A percentile compares a stretch with the other conserved stretches of the same genome.
These are phyloP conservation scores for Tanytarsus gracilentus DNA, from an alignment of 2,888 invertebrate species.

Conservation along the genomic window DNA sequence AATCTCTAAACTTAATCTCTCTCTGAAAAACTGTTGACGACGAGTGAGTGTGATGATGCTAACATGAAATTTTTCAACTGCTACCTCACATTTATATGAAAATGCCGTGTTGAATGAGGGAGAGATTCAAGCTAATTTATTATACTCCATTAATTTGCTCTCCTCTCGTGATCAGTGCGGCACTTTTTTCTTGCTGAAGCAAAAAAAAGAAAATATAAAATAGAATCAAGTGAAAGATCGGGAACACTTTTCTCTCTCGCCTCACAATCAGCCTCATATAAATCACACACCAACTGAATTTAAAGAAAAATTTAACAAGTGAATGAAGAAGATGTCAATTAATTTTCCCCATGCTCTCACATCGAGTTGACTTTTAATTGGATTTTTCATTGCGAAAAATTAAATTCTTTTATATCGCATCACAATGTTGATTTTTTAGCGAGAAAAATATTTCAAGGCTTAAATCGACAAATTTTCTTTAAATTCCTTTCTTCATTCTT, in stretches of 20 bases:
- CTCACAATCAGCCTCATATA: slow-evolving; percentile 12
- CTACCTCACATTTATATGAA: no score
- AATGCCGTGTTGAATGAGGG: no score
- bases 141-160: background rate
- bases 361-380: slow-evolving; percentile 10
- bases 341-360: slow-evolving; percentile 1
- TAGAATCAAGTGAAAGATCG: background rate
- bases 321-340: slow-evolving; percentile 13
- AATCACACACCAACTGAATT: slow-evolving; percentile 23
- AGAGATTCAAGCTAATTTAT: background rate
- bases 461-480: no score
- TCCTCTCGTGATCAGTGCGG: background rate
- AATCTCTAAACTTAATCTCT: no score
- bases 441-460: no score
- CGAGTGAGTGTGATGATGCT: no score
- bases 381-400: background rate
- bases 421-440: no score
- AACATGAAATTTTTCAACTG: no score
- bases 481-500: no score
- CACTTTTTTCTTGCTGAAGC: background rate
- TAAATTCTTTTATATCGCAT: no score
- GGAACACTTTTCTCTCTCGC: background rate
- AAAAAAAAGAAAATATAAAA: background rate
- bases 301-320: background rate
- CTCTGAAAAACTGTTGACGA: no score